Percentiles rank a stretch among this genome's conserved stretches.
phyloP scores from a whole-genome alignment of 2,797 vertebrate genomes.

The Glyptemys insculpta region DNA sequence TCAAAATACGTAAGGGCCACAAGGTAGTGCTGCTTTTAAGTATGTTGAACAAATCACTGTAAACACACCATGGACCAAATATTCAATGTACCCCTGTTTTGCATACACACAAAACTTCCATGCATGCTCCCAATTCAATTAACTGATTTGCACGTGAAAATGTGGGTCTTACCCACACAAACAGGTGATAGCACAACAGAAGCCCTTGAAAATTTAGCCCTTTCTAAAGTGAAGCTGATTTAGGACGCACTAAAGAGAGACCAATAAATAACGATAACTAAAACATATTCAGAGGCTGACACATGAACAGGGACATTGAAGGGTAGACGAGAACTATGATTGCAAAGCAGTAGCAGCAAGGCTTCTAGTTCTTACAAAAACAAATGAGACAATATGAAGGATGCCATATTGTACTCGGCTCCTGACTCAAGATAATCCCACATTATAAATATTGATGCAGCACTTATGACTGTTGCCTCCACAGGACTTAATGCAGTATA shows the following conservation, averaged over 20 bases:
- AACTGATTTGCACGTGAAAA: rapidly evolving
- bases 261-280: conserved; percentile 7
- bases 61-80: not conserved
- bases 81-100: not conserved
- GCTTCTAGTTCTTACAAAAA: conserved; percentile 41
- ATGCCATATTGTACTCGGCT: conserved; percentile 69
- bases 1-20: not conserved
- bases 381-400: conserved; percentile 54
- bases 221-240: not conserved
- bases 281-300: not conserved
- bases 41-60: not conserved
- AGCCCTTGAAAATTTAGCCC: not conserved
- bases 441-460: conserved; percentile 72
- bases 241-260: not conserved
- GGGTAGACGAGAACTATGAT: conserved; percentile 21
- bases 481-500: conserved; percentile 66
- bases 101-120: not conserved
- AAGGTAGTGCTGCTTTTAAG: not conserved
- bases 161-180: not conserved
- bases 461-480: conserved; percentile 70
- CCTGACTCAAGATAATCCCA: conserved; percentile 67
- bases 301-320: conserved; percentile 29
- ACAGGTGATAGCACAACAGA: not conserved
- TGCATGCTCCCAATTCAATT: not conserved
- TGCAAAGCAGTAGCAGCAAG: conserved; percentile 53